These are phyloP conservation scores for Nomada fucata DNA, from an alignment of 2,888 invertebrate genomes.

Conservation along the genomic window DNA sequence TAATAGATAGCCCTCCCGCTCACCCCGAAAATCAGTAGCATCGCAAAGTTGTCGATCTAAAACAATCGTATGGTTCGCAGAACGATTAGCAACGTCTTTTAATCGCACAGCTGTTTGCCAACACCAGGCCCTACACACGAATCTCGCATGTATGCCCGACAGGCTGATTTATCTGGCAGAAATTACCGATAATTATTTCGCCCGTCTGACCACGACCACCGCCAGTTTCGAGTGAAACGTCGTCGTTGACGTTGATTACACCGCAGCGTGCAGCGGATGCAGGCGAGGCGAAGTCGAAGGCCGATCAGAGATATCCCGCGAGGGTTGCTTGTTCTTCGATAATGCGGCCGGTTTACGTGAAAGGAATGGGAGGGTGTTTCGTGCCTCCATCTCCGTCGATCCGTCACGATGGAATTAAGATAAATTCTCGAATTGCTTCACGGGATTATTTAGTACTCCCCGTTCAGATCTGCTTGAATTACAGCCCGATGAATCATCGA, in stretches of 20 bases:
- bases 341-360: slow-evolving; percentile 49
- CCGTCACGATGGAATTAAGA: slow-evolving; percentile 45
- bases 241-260: slow-evolving; percentile 55
- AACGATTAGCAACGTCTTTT: slow-evolving; percentile 41
- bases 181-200: slow-evolving; percentile 69
- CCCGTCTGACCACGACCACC: slow-evolving; percentile 26
- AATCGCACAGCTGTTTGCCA: slow-evolving; percentile 51
- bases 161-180: slow-evolving; percentile 61
- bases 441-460: slow-evolving; percentile 32
- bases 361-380: slow-evolving; percentile 27
- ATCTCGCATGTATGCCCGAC: slow-evolving; percentile 52
- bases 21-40: no score
- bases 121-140: slow-evolving; percentile 6
- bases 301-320: slow-evolving; percentile 50
- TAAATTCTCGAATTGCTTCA: slow-evolving; percentile 43
- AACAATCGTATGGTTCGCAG: neutral
- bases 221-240: slow-evolving; percentile 48
- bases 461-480: slow-evolving; percentile 19
- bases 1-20: no score
- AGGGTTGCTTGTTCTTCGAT: slow-evolving; percentile 52
- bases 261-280: slow-evolving; percentile 5
- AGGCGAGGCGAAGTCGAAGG: slow-evolving; percentile 35
- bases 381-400: slow-evolving; percentile 17
- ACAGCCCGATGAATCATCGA: slow-evolving; percentile 17
- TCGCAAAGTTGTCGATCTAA: no score